Conservation (phyloP, 2,888 invertebrate species). For the Ornithoptera alexandrae region DNA sequence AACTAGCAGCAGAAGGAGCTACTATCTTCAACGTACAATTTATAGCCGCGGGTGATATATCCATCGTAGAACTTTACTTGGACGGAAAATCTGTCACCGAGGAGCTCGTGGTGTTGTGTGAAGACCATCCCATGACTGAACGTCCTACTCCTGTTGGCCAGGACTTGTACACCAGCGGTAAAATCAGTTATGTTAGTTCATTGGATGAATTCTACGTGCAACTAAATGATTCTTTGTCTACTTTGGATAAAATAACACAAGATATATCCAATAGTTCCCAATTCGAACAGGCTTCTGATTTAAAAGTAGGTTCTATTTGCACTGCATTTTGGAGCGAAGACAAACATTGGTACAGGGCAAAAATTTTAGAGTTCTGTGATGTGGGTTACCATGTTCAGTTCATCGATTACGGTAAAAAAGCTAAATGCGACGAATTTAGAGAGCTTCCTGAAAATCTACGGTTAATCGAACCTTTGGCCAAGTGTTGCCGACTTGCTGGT, state of each 20-base stretch:
- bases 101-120: constrained; percentile 78
- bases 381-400: constrained; percentile 81
- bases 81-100: constrained; percentile 83
- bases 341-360: constrained; percentile 84
- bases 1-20: constrained; percentile 84
- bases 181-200: constrained; percentile 84
- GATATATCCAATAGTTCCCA: constrained; percentile 74
- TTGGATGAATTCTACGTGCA: constrained; percentile 88
- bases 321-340: constrained; percentile 84
- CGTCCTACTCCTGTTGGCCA: constrained; percentile 67
- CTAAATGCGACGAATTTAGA: constrained; percentile 80
- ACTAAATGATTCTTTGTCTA: constrained; percentile 75
- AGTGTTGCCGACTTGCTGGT: constrained; percentile 80
- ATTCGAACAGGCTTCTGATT: constrained; percentile 73
- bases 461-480: constrained; percentile 80
- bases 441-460: constrained; percentile 81
- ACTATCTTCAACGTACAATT: constrained; percentile 85
- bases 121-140: constrained; percentile 57
- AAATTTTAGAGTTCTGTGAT: constrained; percentile 80
- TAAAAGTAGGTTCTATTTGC: constrained; percentile 81
- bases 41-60: constrained; percentile 83
- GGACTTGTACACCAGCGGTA: constrained; percentile 76
- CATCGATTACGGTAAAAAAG: constrained; percentile 85
- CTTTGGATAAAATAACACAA: constrained; percentile 82
- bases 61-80: constrained; percentile 81